Conservation (phyloP, 2,797 vertebrate species). For the Loris lydekkerianus region DNA sequence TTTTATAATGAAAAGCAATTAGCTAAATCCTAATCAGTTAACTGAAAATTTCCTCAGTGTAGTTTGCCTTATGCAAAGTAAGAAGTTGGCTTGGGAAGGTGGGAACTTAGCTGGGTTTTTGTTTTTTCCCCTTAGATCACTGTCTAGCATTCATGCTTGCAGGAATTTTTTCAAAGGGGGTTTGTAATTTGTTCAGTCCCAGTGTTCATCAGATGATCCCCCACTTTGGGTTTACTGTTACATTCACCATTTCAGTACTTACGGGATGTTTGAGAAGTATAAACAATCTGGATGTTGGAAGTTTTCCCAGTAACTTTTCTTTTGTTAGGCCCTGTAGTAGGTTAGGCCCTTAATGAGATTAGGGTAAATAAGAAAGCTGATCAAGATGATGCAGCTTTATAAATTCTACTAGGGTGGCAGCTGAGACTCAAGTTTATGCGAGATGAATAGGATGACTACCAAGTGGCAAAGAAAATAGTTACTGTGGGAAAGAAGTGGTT, state of each 20-base stretch:
- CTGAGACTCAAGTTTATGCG: not conserved
- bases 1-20: too few species aligned
- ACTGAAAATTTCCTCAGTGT: too few species aligned
- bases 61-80: not conserved
- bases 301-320: not conserved
- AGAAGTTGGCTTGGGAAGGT: not conserved
- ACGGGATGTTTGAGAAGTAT: not conserved
- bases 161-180: not conserved
- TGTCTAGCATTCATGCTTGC: not conserved
- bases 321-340: not conserved
- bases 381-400: not conserved
- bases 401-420: not conserved
- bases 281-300: not conserved
- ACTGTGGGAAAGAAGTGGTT: too few species aligned
- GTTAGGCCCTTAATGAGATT: not conserved
- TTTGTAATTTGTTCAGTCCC: not conserved
- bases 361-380: not conserved
- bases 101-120: too few species aligned
- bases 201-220: not conserved
- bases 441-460: not conserved
- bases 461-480: too few species aligned
- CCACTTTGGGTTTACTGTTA: not conserved
- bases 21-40: too few species aligned
- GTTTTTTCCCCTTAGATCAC: accelerated
- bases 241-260: not conserved